Conservation (phyloP, 2,797 vertebrate species). For the Sandelia bainsii region DNA sequence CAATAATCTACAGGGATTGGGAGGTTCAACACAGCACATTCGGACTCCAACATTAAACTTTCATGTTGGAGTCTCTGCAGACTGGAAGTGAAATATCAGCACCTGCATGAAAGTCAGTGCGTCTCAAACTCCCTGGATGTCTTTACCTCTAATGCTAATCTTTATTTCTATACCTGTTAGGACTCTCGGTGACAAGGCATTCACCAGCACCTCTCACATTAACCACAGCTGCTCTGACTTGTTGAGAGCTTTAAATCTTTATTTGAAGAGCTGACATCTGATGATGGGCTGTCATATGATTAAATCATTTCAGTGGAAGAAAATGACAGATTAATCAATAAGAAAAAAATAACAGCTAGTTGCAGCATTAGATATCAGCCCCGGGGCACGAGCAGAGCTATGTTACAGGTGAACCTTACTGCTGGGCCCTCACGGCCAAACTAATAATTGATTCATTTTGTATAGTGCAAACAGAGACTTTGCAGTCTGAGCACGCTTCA, state of each 20-base stretch:
- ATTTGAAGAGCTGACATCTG: neutral
- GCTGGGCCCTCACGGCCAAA: neutral
- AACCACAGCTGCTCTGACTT: no score
- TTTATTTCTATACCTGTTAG: neutral
- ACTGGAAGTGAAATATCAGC: constrained; percentile 36
- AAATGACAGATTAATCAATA: neutral
- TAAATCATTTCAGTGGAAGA: neutral
- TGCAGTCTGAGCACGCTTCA: neutral
- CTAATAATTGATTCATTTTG: neutral
- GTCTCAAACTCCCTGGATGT: neutral
- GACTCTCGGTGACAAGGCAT: neutral
- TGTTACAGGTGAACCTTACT: neutral
- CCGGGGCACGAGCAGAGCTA: neutral
- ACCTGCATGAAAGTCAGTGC: neutral
- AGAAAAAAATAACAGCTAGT: neutral
- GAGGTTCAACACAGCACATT: neutral
- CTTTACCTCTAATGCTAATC: neutral
- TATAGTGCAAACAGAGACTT: neutral
- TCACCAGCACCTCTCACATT: neutral
- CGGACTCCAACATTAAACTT: constrained; percentile 45
- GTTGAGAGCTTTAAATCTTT: neutral
- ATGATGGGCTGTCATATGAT: neutral
- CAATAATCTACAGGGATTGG: constrained; percentile 37
- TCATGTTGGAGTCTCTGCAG: constrained; percentile 25
- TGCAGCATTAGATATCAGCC: neutral